Conservation (phyloP, 2,113 vertebrate species). For the Gymnogyps californianus region DNA sequence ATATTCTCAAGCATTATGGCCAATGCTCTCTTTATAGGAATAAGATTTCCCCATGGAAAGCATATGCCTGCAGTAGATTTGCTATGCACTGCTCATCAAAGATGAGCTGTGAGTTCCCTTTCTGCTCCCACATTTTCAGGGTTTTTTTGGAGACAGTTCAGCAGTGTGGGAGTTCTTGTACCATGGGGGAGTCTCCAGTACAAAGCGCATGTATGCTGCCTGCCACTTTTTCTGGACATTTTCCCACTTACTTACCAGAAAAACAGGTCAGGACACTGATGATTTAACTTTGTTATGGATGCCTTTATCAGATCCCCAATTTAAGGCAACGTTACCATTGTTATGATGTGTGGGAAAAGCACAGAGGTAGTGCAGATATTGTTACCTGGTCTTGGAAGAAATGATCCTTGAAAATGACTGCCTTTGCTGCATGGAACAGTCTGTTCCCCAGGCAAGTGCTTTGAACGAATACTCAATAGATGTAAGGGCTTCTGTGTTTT, state of each 20-base stretch:
- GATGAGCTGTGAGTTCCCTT: slow-evolving; percentile 3
- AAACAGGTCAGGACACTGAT: not conserved
- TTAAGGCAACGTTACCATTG: not conserved
- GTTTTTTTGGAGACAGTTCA: not conserved
- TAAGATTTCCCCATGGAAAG: not conserved
- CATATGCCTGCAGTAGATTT: not conserved
- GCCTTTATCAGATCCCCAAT: not conserved
- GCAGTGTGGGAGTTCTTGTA: not conserved
- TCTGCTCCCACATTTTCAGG: not conserved
- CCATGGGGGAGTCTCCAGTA: not conserved
- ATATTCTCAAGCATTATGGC: not conserved
- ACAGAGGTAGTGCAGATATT: not conserved
- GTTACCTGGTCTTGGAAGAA: not conserved
- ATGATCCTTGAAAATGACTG: not conserved
- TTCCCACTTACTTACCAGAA: not conserved
- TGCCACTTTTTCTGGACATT: not conserved
- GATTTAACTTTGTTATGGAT: not conserved
- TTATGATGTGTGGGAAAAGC: not conserved
- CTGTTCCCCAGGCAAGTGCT: not conserved
- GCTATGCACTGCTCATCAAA: not conserved
- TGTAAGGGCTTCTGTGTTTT: not conserved
- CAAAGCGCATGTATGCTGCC: not conserved
- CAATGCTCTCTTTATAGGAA: not conserved
- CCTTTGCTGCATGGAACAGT: not conserved
- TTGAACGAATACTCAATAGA: not conserved